Conservation (phyloP, 2,888 invertebrate genomes). For the Drosophila prolongata region DNA sequence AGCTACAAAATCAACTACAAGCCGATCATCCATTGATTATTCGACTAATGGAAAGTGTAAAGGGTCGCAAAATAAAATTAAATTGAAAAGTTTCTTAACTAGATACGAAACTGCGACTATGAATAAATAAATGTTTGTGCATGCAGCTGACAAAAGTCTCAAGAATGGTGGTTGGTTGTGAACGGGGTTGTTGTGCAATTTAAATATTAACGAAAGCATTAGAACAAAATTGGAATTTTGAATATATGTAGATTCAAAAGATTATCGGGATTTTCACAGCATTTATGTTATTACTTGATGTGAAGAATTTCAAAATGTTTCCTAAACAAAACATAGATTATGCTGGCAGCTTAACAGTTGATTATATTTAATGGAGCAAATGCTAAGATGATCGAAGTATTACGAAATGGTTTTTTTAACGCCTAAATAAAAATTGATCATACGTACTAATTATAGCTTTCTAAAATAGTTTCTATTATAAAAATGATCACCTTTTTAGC, state of each 20-base stretch:
- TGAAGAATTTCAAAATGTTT: conserved; percentile 4
- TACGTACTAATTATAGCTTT: neutral
- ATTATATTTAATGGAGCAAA: conserved; percentile 13
- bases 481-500: neutral
- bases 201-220: conserved; percentile 3
- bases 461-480: neutral
- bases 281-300: neutral
- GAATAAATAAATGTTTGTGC: conserved; percentile 22
- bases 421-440: too few relatives aligned
- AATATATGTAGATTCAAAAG: conserved; percentile 10
- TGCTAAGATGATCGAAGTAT: too few relatives aligned
- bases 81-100: conserved; percentile 23
- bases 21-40: conserved; percentile 34
- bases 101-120: conserved; percentile 19
- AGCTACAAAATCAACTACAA: conserved; percentile 40
- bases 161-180: conserved; percentile 1
- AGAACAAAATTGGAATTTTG: conserved; percentile 4
- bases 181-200: conserved; percentile 5
- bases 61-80: conserved; percentile 10
- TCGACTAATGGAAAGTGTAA: conserved; percentile 2
- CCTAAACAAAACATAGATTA: neutral
- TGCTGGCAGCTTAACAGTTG: conserved; percentile 11
- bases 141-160: conserved; percentile 32
- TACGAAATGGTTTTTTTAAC: too few relatives aligned
- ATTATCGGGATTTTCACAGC: conserved; percentile 7